Evolutionary conservation across 2,113 vertebrate genomes (phyloP).

Genomic region (Oryzias javanicus): DNA sequence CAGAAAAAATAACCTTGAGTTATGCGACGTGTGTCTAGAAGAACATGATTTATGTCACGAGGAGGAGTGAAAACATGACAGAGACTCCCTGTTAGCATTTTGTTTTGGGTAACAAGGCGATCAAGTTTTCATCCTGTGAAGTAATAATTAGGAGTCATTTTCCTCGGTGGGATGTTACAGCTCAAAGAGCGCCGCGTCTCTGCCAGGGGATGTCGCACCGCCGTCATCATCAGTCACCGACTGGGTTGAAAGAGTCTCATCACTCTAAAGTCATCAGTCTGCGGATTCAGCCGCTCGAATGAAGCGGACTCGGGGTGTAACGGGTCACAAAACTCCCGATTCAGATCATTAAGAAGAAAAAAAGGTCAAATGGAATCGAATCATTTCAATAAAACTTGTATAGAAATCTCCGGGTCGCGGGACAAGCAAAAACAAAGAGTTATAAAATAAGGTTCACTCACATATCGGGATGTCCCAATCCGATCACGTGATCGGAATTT

Average conservation of each 20-base stretch:
- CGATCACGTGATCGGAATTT: too few relatives aligned
- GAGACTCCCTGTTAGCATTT: slow-evolving; percentile 26
- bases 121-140: slow-evolving; percentile 15
- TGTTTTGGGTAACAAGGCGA: slow-evolving; percentile 34
- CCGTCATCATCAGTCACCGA: slow-evolving; percentile 36
- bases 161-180: slow-evolving; percentile 30
- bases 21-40: slow-evolving; percentile 24
- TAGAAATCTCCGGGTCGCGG: too few relatives aligned
- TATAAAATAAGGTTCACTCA: too few relatives aligned
- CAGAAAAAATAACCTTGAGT: slow-evolving; percentile 57
- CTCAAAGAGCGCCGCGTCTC: slow-evolving; percentile 14
- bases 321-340: too few relatives aligned
- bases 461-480: too few relatives aligned
- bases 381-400: too few relatives aligned
- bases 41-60: slow-evolving; percentile 12
- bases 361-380: too few relatives aligned
- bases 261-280: slow-evolving; percentile 43
- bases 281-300: too few relatives aligned
- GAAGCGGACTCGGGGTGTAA: too few relatives aligned
- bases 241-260: slow-evolving; percentile 45
- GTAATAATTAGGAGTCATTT: slow-evolving; percentile 41
- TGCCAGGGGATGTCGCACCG: slow-evolving; percentile 33
- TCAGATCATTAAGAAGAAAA: too few relatives aligned
- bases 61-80: slow-evolving; percentile 9
- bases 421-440: too few relatives aligned